These are phyloP conservation scores for Cuculus canorus DNA, from an alignment of 2,797 vertebrate genomes.

Conservation along the genomic window DNA sequence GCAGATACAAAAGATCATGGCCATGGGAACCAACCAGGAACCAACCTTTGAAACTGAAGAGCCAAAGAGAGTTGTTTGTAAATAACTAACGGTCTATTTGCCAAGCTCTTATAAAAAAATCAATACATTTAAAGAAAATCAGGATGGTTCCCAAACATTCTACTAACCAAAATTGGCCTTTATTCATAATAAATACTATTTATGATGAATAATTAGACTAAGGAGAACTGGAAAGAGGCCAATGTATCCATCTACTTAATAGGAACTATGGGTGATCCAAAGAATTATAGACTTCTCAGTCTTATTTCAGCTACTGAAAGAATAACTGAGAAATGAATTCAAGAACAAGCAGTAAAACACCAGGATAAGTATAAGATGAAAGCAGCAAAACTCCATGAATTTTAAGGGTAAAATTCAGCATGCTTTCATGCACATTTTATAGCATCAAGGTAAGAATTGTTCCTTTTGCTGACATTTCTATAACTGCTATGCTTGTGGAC, in stretches of 20 bases:
- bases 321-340: conserved; percentile 31
- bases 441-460: not conserved
- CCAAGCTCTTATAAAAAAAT: conserved; percentile 16
- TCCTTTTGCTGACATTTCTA: not conserved
- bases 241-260: conserved; percentile 60
- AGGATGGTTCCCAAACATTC: conserved; percentile 26
- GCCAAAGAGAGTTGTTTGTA: conserved; percentile 32
- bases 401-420: not conserved
- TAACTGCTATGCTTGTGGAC: not conserved
- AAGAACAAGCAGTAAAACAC: conserved; percentile 4
- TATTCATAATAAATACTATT: conserved; percentile 51
- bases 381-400: not conserved
- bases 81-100: not conserved
- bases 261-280: conserved; percentile 29
- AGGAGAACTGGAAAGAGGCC: conserved; percentile 55
- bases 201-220: conserved; percentile 55
- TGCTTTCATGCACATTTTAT: not conserved
- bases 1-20: not conserved
- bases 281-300: conserved; percentile 7
- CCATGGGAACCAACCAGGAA: not conserved
- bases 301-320: conserved; percentile 31
- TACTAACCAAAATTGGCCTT: conserved; percentile 42
- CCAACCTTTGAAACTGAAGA: not conserved
- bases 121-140: conserved; percentile 34
- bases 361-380: not conserved